Percentiles rank a stretch among this genome's conserved stretches.
Evolutionary conservation across 2,797 vertebrate species (phyloP).

Genomic region (Cyclopterus lumpus): DNA sequence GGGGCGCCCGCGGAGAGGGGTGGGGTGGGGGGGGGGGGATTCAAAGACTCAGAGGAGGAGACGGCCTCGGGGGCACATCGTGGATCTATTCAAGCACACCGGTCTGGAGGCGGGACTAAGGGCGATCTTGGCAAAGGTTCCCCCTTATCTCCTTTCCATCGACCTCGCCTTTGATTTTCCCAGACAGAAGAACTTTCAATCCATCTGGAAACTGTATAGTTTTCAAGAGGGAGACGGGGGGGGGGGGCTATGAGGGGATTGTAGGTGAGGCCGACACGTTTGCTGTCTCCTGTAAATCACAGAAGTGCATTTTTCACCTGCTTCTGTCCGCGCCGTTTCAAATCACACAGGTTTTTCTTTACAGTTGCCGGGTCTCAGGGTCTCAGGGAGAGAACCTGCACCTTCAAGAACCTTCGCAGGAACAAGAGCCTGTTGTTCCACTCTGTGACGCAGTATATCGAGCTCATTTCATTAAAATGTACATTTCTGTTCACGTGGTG

Average conservation of each 20-base stretch:
- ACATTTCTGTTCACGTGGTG: conserved; percentile 50
- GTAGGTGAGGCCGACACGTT: conserved; percentile 29
- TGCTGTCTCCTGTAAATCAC: conserved; percentile 68
- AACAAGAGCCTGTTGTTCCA: conserved; percentile 24
- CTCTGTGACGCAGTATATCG: conserved; percentile 60
- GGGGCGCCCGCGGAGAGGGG: conserved; percentile 35
- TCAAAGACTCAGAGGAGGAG: conserved; percentile 45
- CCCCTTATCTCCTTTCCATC: conserved; percentile 45
- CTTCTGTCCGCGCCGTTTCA: conserved; percentile 55
- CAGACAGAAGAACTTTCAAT: conserved; percentile 49
- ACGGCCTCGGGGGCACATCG: conserved; percentile 56
- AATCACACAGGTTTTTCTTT: conserved; percentile 55
- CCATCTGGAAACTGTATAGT: conserved; percentile 70
- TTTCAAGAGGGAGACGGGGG: conserved; percentile 52
- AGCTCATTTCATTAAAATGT: conserved; percentile 69
- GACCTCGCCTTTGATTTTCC: conserved; percentile 55
- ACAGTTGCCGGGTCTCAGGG: conserved; percentile 34
- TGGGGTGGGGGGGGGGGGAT: no score
- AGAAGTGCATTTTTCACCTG: conserved; percentile 53
- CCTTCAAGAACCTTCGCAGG: conserved; percentile 62
- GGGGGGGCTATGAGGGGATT: background rate
- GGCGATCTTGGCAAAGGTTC: conserved; percentile 41
- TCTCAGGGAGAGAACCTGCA: conserved; percentile 6
- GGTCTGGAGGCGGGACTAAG: conserved; percentile 34
- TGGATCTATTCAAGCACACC: conserved; percentile 38